Evolutionary conservation across 2,113 vertebrate species (phyloP).

Genomic region (Amblyornis subalaris): DNA sequence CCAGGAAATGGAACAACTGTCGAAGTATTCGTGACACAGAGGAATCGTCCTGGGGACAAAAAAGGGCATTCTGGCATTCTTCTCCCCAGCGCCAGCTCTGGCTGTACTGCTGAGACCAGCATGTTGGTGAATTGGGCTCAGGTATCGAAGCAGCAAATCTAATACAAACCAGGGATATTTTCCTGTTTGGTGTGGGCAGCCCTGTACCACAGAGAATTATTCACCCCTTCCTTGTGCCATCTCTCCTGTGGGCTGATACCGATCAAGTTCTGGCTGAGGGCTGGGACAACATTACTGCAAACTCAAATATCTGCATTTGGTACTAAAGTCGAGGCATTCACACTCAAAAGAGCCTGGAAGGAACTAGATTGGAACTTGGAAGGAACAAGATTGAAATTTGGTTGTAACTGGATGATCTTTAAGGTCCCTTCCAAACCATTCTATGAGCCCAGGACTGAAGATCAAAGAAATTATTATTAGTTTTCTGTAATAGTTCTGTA

Average conservation of each 20-base stretch:
- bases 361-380: background rate
- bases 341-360: background rate
- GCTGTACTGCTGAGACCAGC: background rate
- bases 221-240: background rate
- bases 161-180: background rate
- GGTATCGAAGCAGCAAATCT: background rate
- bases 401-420: background rate
- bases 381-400: background rate
- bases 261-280: background rate
- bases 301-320: background rate
- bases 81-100: background rate
- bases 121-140: background rate
- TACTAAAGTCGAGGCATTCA: background rate
- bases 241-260: background rate
- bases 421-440: background rate
- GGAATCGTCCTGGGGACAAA: background rate
- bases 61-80: background rate
- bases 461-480: background rate
- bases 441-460: background rate
- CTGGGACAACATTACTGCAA: background rate
- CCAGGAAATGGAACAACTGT: background rate
- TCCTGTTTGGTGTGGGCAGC: background rate
- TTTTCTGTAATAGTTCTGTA: background rate
- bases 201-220: background rate
- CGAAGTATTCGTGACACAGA: background rate